Conservation (phyloP, 1,140 invertebrate genomes). For the Rhynchophorus ferrugineus region DNA sequence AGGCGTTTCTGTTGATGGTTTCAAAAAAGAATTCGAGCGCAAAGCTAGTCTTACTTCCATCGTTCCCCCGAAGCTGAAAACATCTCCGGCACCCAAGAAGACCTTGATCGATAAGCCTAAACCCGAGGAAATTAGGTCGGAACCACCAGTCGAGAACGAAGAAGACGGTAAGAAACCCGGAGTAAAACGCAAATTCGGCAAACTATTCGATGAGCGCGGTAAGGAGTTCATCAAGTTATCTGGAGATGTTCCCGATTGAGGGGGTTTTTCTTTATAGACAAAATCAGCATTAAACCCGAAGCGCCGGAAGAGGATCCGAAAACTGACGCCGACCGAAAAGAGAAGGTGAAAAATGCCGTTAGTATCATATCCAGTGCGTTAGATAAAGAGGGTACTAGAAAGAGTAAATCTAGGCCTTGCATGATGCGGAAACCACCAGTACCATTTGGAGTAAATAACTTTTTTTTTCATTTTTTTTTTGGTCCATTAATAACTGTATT, state of each 20-base stretch:
- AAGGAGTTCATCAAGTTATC: not conserved
- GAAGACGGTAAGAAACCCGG: conserved; percentile 24
- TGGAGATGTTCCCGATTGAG: conserved; percentile 2
- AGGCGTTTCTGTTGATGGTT: conserved; percentile 68
- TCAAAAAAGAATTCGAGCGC: conserved; percentile 74
- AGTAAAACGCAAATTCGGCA: conserved; percentile 24
- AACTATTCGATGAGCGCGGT: conserved; percentile 13
- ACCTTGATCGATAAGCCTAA: conserved; percentile 33
- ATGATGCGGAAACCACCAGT: conserved; percentile 50
- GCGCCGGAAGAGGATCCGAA: conserved; percentile 26
- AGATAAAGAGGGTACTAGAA: conserved; percentile 45
- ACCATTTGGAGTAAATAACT: conserved; percentile 43
- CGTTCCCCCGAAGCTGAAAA: conserved; percentile 40
- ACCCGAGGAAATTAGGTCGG: conserved; percentile 33
- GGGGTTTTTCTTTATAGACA: not conserved
- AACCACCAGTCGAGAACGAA: conserved; percentile 18
- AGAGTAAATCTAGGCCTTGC: conserved; percentile 42
- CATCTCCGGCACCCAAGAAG: conserved; percentile 23
- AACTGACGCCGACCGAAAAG: conserved; percentile 41
- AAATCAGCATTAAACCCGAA: conserved; percentile 4
- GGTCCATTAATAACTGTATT: not conserved
- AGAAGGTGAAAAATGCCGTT: conserved; percentile 48
- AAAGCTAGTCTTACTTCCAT: conserved; percentile 58
- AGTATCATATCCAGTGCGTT: conserved; percentile 53
- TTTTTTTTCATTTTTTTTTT: not conserved